Conservation (phyloP, 2,113 vertebrate species). For the Anhinga rufa region DNA sequence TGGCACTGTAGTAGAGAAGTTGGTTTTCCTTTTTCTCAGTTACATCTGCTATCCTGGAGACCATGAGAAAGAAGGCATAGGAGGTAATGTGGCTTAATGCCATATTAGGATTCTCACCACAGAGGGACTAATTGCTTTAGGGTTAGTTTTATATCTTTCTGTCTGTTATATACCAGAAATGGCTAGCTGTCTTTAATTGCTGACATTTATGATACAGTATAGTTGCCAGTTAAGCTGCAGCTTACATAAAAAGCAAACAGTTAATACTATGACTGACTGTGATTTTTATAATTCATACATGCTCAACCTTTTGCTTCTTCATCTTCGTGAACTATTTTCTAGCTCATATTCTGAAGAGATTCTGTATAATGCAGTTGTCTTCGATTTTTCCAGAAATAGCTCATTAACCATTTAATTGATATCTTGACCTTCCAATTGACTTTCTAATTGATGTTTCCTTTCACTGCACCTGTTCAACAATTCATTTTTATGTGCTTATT, state of each 20-base stretch:
- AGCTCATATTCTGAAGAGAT: background rate
- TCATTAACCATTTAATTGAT: constrained; percentile 46
- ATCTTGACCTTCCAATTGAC: constrained; percentile 26
- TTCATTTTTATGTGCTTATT: constrained; percentile 15
- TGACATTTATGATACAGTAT: background rate
- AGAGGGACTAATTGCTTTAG: background rate
- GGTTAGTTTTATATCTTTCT: background rate
- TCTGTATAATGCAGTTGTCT: background rate
- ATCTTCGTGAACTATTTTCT: background rate
- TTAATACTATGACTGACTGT: background rate
- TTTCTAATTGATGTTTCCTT: constrained; percentile 19
- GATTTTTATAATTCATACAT: background rate
- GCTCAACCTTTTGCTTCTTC: background rate
- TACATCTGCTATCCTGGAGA: background rate
- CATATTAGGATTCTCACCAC: background rate
- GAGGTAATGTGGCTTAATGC: background rate
- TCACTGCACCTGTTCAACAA: background rate
- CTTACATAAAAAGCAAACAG: background rate
- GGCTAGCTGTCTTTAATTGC: background rate
- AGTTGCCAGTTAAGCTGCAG: background rate
- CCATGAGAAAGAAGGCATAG: background rate
- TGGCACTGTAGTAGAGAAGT: background rate
- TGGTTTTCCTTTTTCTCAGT: background rate
- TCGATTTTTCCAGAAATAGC: constrained; percentile 22
- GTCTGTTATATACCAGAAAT: background rate